Evolutionary conservation across 2,797 vertebrate genomes (phyloP).

Genomic region (Thaleichthys pacificus): DNA sequence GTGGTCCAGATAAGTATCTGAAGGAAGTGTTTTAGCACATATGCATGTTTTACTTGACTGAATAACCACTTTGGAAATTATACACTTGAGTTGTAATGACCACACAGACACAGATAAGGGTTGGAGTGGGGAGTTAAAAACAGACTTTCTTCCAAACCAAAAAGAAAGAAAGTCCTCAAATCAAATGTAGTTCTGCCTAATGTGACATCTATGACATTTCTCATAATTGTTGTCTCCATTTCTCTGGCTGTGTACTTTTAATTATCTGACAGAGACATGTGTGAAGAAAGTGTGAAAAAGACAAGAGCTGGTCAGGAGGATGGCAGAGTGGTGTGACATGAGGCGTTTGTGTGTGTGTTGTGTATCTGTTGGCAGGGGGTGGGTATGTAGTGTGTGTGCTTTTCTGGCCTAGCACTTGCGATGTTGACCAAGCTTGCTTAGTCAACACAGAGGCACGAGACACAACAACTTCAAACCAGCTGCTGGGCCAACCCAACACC

Average conservation of each 20-base stretch:
- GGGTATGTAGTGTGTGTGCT: not conserved
- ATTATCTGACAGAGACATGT: no score
- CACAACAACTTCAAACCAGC: slow-evolving; percentile 19
- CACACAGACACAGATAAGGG: slow-evolving; percentile 43
- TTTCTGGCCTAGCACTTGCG: not conserved
- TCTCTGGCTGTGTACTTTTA: no score
- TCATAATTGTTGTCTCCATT: not conserved
- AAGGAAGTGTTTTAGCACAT: slow-evolving; percentile 39
- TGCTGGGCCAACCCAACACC: slow-evolving; percentile 7
- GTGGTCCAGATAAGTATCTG: no score
- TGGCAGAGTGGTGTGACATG: slow-evolving; percentile 14
- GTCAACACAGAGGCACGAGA: slow-evolving; percentile 9
- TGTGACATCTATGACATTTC: not conserved
- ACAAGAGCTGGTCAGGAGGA: not conserved
- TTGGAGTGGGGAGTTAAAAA: slow-evolving; percentile 3
- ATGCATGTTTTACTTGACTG: slow-evolving; percentile 47
- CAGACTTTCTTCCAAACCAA: no score
- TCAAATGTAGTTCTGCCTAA: not conserved
- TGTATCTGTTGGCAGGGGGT: not conserved
- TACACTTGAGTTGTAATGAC: slow-evolving; percentile 30
- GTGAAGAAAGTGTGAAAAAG: not conserved
- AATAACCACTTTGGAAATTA: slow-evolving; percentile 10
- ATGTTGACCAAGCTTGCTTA: not conserved
- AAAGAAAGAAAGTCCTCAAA: no score
- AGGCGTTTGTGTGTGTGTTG: slow-evolving; percentile 5